Evolutionary conservation across 2,797 vertebrate species (phyloP).

Genomic region (Botia almorhae): DNA sequence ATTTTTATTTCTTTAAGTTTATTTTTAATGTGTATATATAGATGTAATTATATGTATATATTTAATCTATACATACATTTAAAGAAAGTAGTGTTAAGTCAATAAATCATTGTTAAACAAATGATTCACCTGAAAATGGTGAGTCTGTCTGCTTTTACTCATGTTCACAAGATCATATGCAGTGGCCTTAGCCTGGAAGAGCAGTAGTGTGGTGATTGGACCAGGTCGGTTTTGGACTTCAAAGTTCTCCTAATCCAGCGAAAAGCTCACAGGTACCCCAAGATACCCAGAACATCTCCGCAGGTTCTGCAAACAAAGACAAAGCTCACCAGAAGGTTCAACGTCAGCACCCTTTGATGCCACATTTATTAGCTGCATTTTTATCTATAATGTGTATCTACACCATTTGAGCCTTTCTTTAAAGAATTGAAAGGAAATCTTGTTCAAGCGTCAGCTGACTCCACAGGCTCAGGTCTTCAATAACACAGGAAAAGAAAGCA

Average conservation of each 20-base stretch:
- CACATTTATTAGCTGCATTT: constrained; percentile 79
- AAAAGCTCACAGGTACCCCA: constrained; percentile 72
- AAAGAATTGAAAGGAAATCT: constrained; percentile 76
- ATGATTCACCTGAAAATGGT: neutral
- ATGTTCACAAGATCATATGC: constrained; percentile 76
- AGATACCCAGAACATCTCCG: constrained; percentile 79
- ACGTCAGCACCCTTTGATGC: constrained; percentile 80
- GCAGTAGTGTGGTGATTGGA: constrained; percentile 69
- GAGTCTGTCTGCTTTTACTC: constrained; percentile 10
- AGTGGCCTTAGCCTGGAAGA: constrained; percentile 69
- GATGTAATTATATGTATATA: too few species aligned
- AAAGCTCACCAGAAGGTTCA: constrained; percentile 73
- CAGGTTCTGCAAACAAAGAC: constrained; percentile 78
- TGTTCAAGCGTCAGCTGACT: constrained; percentile 77
- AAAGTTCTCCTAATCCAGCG: constrained; percentile 80
- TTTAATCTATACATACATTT: too few species aligned
- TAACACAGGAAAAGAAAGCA: constrained; percentile 72
- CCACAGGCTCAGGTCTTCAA: constrained; percentile 77
- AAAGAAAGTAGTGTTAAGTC: too few species aligned
- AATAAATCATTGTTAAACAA: too few species aligned
- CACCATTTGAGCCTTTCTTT: constrained; percentile 73
- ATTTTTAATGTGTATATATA: neutral
- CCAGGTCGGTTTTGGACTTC: constrained; percentile 80
- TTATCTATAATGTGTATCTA: constrained; percentile 80
- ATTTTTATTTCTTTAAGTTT: neutral